Base-by-base conservation (phyloP, 2,797 vertebrate species). In the Varecia variegata region DNA sequence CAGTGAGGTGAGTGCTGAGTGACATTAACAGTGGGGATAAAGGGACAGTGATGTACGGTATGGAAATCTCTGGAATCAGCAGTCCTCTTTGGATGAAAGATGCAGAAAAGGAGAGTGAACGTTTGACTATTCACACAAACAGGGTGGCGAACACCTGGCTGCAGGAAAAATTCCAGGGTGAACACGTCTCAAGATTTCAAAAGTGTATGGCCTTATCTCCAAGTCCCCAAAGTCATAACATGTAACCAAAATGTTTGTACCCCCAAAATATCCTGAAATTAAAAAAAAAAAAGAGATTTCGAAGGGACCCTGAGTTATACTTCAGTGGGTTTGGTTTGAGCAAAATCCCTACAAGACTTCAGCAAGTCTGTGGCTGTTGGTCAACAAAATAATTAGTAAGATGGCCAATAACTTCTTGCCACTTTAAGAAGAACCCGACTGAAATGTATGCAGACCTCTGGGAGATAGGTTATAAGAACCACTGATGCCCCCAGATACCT, bases 101-200 rank as follows among this genome's bases (percentile, higher is more conserved):
- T 50, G 4, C n/a, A 58, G 5, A 2, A 3, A 58, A 18, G 68
- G n/a, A 58, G 0, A 1, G 3, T 43, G 20, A 56, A 17, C 4
- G 0, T 80, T 35, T 12, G 25, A 45, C 14, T 23, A 15, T 5
- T 70, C 23, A 32, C 32, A 76, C 74, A 92, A 74, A 40, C 12
- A 45, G 10, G 13, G 32, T 23, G 58, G 21, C 45, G 30, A 45
- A 94, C 21, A 3, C 3, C n/a, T 68, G 40, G 43, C 40, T 67
- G 27, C 18, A 27, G 74, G 58, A 15, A 47, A 60, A 30, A 35
- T 74, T 62, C 15, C 89, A 56, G 35, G 40, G 4, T 27, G 43
- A 84, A 80, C 27, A 23, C 3, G 18, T 95, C 73, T 76, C 65
- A 73, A 30, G 13, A 70, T 62, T 80, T 60, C 79, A 40, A 88